A percentile compares a stretch with the other conserved stretches of the same genome.
Conservation (phyloP, 2,888 invertebrate genomes). For the Mythimna vitellina region DNA sequence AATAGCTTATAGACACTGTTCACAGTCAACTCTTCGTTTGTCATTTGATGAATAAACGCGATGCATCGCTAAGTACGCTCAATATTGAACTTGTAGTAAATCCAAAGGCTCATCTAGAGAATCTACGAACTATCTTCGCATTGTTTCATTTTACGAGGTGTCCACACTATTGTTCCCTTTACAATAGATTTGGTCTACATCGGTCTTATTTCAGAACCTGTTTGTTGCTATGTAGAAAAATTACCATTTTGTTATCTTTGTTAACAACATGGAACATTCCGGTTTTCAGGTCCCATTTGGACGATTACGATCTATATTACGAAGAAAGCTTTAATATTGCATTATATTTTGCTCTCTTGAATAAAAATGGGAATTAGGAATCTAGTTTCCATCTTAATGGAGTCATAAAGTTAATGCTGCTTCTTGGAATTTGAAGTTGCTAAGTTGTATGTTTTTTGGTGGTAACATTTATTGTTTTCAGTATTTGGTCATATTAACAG, state of each 20-base stretch:
- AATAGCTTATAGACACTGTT: not conserved
- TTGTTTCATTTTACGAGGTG: constrained; percentile 83
- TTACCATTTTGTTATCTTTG: constrained; percentile 72
- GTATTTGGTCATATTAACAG: not conserved
- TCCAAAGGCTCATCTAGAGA: constrained; percentile 70
- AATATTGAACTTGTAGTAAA: not conserved
- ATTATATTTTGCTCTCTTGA: constrained; percentile 48
- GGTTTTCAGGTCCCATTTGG: constrained; percentile 60
- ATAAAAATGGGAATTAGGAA: constrained; percentile 55
- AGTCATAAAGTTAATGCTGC: constrained; percentile 32
- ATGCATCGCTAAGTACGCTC: constrained; percentile 5
- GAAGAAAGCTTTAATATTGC: constrained; percentile 58
- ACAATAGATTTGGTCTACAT: constrained; percentile 80
- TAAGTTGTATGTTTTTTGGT: not conserved
- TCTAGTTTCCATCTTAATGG: constrained; percentile 55
- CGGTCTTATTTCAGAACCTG: constrained; percentile 77
- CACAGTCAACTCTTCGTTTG: not conserved
- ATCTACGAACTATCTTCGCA: constrained; percentile 75
- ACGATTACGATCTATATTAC: constrained; percentile 61
- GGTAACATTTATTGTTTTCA: not conserved
- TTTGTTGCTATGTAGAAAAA: constrained; percentile 72
- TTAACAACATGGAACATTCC: constrained; percentile 65
- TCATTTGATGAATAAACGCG: not conserved
- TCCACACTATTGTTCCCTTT: constrained; percentile 82
- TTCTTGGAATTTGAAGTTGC: constrained; percentile 28